These are phyloP conservation scores for Dufourea novaeangliae DNA, from an alignment of 1,140 invertebrate species.

Conservation along the genomic window DNA sequence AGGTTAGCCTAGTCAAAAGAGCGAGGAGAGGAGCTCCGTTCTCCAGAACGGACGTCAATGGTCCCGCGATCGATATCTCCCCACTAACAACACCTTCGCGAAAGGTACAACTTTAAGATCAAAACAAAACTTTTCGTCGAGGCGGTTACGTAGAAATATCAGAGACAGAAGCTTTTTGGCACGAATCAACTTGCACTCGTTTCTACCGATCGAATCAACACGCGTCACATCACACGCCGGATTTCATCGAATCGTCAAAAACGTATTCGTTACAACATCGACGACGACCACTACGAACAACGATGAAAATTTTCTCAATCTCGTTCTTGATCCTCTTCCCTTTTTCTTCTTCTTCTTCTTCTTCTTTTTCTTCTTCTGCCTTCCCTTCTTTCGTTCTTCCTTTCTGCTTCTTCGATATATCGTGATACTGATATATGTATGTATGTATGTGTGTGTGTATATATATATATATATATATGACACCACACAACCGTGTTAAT, in stretches of 20 bases:
- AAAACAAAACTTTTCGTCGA: conserved; percentile 59
- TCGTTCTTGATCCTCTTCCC: background rate
- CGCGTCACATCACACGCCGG: conserved; percentile 41
- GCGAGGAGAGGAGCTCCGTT: conserved; percentile 52
- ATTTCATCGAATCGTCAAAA: conserved; percentile 32
- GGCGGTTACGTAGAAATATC: conserved; percentile 13
- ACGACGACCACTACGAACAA: background rate
- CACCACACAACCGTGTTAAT: background rate
- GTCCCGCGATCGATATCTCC: conserved; percentile 67
- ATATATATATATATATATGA: background rate
- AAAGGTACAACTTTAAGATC: conserved; percentile 56
- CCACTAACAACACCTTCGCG: conserved; percentile 52
- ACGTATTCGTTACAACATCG: conserved; percentile 6
- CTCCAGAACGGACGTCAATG: conserved; percentile 66
- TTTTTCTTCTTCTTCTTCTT: background rate
- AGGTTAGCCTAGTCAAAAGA: conserved; percentile 44
- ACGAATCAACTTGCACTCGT: conserved; percentile 47
- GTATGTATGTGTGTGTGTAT: background rate
- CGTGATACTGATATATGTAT: background rate
- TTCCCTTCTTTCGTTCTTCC: background rate
- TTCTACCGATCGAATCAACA: conserved; percentile 35
- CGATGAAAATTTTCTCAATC: conserved; percentile 13
- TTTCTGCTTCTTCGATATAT: background rate
- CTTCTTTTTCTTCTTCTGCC: background rate
- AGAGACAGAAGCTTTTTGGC: conserved; percentile 29